A percentile compares a stretch with the other conserved stretches of the same genome.
phyloP scores from a whole-genome alignment of 2,113 vertebrate species.

The Tyrannus savana region DNA sequence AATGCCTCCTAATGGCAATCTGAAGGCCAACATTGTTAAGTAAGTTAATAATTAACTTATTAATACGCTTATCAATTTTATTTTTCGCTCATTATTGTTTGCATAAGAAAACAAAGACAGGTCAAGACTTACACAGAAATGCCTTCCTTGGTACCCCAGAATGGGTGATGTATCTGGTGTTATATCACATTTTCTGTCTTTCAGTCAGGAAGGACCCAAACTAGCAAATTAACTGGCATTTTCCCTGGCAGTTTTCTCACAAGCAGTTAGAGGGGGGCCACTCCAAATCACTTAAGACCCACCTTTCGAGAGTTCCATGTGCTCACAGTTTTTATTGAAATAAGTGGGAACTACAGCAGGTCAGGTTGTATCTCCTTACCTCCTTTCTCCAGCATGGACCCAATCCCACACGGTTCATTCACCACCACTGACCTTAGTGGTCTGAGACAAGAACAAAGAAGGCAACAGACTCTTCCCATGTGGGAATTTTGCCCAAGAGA shows the following conservation, averaged over 20 bases:
- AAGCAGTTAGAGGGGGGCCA: neutral
- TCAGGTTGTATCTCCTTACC: neutral
- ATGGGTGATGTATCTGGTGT: neutral
- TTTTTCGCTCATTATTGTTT: slow-evolving; percentile 5
- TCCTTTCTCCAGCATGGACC: neutral
- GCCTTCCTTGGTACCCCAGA: neutral
- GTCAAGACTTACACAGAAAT: neutral
- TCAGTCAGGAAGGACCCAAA: neutral
- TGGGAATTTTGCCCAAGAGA: neutral
- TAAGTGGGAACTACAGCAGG: neutral
- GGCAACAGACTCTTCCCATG: neutral
- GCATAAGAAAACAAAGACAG: neutral
- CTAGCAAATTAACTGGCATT: neutral
- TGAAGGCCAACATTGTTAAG: neutral
- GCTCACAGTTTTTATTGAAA: neutral
- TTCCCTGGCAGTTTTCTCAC: neutral
- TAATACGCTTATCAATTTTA: neutral
- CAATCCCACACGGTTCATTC: neutral
- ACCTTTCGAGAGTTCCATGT: neutral
- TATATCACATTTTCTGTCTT: neutral
- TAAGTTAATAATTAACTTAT: neutral
- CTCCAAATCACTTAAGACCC: neutral
- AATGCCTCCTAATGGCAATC: neutral
- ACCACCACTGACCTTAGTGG: neutral
- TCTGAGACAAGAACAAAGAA: neutral